Conservation (phyloP, 2,888 invertebrate genomes). For the Chrysolina haemoptera region DNA sequence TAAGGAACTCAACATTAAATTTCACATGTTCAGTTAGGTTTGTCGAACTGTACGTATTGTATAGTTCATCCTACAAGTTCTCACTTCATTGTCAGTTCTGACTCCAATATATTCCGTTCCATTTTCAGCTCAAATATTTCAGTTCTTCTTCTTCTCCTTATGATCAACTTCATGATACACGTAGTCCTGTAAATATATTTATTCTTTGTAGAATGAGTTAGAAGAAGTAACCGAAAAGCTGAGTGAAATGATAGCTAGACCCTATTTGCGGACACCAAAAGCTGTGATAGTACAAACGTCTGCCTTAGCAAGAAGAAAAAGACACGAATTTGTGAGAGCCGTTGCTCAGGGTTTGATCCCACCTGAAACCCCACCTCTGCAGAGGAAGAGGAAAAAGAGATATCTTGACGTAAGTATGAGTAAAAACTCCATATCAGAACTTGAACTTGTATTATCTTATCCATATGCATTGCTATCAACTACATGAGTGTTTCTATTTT, state of each 20-base stretch:
- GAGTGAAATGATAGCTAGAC: slow-evolving; percentile 77
- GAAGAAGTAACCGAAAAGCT: slow-evolving; percentile 78
- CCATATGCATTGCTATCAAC: background rate
- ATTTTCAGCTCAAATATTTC: no score
- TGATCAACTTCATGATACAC: background rate
- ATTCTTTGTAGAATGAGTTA: slow-evolving; percentile 73
- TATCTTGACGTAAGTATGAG: slow-evolving; percentile 67
- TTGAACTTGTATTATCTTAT: background rate
- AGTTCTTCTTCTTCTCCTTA: no score
- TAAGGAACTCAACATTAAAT: no score
- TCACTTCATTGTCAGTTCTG: no score
- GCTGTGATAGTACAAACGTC: slow-evolving; percentile 76
- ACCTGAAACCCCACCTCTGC: slow-evolving; percentile 76
- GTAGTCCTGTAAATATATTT: background rate
- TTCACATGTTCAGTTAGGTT: no score
- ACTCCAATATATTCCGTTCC: no score
- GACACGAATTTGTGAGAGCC: slow-evolving; percentile 77
- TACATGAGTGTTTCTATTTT: slow-evolving; percentile 48
- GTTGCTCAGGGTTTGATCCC: slow-evolving; percentile 74
- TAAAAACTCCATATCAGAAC: background rate
- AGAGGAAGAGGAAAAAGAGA: slow-evolving; percentile 70
- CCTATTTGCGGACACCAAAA: slow-evolving; percentile 76
- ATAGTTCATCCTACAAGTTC: no score
- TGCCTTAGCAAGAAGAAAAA: slow-evolving; percentile 73
- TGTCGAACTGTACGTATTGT: no score